Conservation (phyloP, 2,113 vertebrate species). For the Spermophilus dauricus region DNA sequence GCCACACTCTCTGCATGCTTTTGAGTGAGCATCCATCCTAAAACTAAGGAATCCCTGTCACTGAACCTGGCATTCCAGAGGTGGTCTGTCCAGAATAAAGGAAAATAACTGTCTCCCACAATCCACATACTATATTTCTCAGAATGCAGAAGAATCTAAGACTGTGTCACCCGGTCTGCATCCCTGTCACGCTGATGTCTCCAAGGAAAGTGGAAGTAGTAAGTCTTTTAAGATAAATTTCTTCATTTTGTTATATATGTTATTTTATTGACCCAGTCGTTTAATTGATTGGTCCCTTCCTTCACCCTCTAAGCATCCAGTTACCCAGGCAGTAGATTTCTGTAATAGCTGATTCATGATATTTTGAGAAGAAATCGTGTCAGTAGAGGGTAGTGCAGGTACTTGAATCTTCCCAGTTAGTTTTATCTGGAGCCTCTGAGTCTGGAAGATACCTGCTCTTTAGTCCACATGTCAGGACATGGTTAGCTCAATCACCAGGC, state of each 20-base stretch:
- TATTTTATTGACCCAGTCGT: not conserved
- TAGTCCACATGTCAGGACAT: no score
- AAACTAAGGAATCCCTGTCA: not conserved
- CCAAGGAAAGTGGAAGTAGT: not conserved
- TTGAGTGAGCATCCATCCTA: not conserved
- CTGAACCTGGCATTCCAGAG: not conserved
- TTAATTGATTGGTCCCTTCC: not conserved
- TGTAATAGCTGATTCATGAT: not conserved
- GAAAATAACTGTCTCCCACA: not conserved
- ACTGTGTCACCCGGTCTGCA: not conserved
- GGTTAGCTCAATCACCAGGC: no score
- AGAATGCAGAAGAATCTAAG: not conserved
- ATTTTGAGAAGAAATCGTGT: not conserved
- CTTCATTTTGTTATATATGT: not conserved
- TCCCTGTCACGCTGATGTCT: not conserved
- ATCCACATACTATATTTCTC: not conserved
- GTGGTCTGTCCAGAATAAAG: not conserved
- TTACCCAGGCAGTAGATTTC: not conserved
- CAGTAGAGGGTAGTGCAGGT: not conserved
- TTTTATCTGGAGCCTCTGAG: slow-evolving; percentile 4
- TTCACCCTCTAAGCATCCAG: not conserved
- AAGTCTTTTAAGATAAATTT: not conserved
- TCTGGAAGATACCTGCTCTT: not conserved
- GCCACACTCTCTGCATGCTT: not conserved
- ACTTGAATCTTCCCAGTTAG: not conserved